Evolutionary conservation across 2,113 vertebrate genomes (phyloP).

Genomic region (Cyanoderma ruficeps): DNA sequence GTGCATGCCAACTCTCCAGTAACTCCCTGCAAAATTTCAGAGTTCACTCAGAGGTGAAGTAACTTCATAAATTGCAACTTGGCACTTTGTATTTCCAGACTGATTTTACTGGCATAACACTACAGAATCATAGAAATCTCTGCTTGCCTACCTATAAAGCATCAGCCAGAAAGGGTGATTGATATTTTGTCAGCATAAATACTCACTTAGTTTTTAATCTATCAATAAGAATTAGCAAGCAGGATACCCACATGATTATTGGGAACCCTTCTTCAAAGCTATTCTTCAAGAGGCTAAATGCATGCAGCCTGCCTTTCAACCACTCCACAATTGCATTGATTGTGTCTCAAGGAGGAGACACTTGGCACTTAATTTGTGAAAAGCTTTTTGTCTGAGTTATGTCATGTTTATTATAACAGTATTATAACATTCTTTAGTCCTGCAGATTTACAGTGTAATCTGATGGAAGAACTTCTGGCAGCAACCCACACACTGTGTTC

Average conservation of each 20-base stretch:
- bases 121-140: background rate
- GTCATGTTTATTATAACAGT: background rate
- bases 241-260: background rate
- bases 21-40: background rate
- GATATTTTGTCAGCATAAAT: slow-evolving; percentile 1
- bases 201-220: background rate
- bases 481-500: background rate
- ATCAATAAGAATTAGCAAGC: background rate
- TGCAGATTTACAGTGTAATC: background rate
- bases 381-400: slow-evolving; percentile 40
- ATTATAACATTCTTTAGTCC: background rate
- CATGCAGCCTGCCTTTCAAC: background rate
- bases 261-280: background rate
- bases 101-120: background rate
- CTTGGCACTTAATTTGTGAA: slow-evolving; percentile 37
- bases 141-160: background rate
- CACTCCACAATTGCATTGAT: background rate
- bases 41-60: background rate
- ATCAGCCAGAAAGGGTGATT: background rate
- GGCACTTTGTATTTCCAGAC: background rate
- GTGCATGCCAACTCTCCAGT: background rate
- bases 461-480: background rate
- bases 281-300: background rate
- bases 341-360: slow-evolving; percentile 13
- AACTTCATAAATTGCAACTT: background rate